A percentile compares a stretch with the other conserved stretches of the same genome.
phyloP scores from a whole-genome alignment of 2,113 vertebrate genomes.

The Lethenteron camtschaticum region DNA sequence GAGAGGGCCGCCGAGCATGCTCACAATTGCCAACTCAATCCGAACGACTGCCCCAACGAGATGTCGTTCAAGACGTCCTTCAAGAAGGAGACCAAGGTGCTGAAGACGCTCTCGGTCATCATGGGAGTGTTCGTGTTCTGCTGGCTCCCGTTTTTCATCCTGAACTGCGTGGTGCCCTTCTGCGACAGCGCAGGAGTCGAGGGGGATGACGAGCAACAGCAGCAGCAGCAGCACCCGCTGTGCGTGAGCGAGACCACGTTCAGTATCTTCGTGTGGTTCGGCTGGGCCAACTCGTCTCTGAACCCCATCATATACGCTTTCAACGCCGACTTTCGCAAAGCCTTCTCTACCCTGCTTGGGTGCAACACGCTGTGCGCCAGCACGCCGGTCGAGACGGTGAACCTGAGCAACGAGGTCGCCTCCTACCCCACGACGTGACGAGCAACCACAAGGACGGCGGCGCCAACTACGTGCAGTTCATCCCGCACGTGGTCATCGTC shows the following conservation, averaged over 20 bases:
- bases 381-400: slow-evolving; percentile 42
- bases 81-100: slow-evolving; percentile 43
- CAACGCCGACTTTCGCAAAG: slow-evolving; percentile 35
- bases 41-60: slow-evolving; percentile 20
- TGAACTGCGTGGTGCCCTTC: slow-evolving; percentile 46
- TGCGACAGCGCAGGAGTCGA: slow-evolving; percentile 16
- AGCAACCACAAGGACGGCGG: slow-evolving; percentile 43
- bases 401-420: slow-evolving; percentile 66
- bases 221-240: slow-evolving; percentile 6
- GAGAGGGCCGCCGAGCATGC: slow-evolving; percentile 30
- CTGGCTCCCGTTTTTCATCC: slow-evolving; percentile 48
- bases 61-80: slow-evolving; percentile 29
- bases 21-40: slow-evolving; percentile 14
- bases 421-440: slow-evolving; percentile 51
- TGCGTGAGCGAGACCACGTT: slow-evolving; percentile 38
- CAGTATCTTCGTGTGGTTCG: slow-evolving; percentile 45
- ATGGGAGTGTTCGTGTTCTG: slow-evolving; percentile 50
- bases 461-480: slow-evolving; percentile 45
- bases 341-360: slow-evolving; percentile 34
- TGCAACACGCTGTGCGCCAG: slow-evolving; percentile 23
- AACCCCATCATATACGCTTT: slow-evolving; percentile 48
- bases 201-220: neutral
- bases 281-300: slow-evolving; percentile 44
- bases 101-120: slow-evolving; percentile 46
- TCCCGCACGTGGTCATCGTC: slow-evolving; percentile 46